Conservation (phyloP, 2,888 invertebrate species). For the Coremacera marginata region DNA sequence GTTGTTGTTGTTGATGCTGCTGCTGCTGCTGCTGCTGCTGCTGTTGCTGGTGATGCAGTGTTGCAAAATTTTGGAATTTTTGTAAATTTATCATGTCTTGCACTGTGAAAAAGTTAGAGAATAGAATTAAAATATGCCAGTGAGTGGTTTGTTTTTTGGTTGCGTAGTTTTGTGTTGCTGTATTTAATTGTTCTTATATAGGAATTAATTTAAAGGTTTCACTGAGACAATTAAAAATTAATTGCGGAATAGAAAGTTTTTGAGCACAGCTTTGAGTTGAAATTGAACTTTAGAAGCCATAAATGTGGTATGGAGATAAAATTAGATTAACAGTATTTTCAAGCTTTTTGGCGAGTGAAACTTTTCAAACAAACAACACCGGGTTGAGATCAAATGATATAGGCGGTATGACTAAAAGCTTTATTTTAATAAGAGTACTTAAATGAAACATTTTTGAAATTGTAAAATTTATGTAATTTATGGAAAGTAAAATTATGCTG, state of each 20-base stretch:
- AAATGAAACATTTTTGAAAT: too few relatives aligned
- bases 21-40: slow-evolving; percentile 53
- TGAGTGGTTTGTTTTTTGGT: slow-evolving; percentile 24
- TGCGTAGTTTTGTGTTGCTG: not conserved
- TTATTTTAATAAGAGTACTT: too few relatives aligned
- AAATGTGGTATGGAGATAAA: not conserved
- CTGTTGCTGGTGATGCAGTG: slow-evolving; percentile 71
- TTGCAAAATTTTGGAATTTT: slow-evolving; percentile 85
- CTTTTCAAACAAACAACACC: not conserved
- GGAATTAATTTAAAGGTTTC: not conserved
- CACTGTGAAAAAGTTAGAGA: slow-evolving; percentile 57
- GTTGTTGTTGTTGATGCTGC: slow-evolving; percentile 72
- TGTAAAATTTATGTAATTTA: too few relatives aligned
- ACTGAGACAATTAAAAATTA: too few relatives aligned
- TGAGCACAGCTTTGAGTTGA: not conserved
- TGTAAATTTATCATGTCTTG: slow-evolving; percentile 71
- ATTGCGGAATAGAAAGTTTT: not conserved
- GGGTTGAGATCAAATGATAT: not conserved
- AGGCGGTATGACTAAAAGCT: too few relatives aligned
- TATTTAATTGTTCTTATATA: not conserved
- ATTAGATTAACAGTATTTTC: not conserved
- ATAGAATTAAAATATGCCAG: slow-evolving; percentile 47
- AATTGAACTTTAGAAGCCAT: not conserved
- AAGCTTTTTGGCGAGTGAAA: not conserved
- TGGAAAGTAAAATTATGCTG: too few relatives aligned